These are phyloP conservation scores for Cerceris rybyensis DNA, from an alignment of 2,888 invertebrate genomes.

Conservation along the genomic window DNA sequence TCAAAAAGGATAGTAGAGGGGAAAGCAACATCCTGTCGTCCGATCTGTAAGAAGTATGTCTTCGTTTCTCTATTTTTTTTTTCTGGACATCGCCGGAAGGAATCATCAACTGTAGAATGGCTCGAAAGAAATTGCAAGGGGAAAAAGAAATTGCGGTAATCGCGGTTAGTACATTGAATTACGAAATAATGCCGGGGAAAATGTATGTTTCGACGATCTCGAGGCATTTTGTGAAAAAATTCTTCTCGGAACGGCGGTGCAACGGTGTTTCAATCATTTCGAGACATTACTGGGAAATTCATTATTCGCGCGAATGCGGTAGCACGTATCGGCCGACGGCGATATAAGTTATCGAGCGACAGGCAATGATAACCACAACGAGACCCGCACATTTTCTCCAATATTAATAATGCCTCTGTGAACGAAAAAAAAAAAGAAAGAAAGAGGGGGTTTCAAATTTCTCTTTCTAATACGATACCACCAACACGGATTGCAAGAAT, in stretches of 20 bases:
- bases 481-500: no score
- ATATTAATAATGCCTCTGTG: conserved; percentile 6
- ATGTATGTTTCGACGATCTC: not conserved
- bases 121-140: no score
- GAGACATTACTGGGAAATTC: conserved; percentile 25
- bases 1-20: no score
- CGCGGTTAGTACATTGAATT: not conserved
- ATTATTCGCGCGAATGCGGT: conserved; percentile 63
- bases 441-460: conserved; percentile 5
- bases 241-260: not conserved
- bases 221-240: conserved; percentile 11
- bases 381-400: conserved; percentile 15
- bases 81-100: not conserved
- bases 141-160: conserved; percentile 13
- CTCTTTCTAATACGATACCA: conserved; percentile 10
- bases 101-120: not conserved
- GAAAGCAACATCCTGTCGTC: no score
- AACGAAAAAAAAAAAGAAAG: no score
- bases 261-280: conserved; percentile 21
- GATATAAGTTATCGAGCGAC: conserved; percentile 59
- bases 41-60: no score
- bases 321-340: conserved; percentile 59
- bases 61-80: not conserved
- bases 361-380: conserved; percentile 4
- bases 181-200: conserved; percentile 10